Base-by-base conservation (phyloP, 2,797 vertebrate genomes). In the Leuciscus waleckii region DNA sequence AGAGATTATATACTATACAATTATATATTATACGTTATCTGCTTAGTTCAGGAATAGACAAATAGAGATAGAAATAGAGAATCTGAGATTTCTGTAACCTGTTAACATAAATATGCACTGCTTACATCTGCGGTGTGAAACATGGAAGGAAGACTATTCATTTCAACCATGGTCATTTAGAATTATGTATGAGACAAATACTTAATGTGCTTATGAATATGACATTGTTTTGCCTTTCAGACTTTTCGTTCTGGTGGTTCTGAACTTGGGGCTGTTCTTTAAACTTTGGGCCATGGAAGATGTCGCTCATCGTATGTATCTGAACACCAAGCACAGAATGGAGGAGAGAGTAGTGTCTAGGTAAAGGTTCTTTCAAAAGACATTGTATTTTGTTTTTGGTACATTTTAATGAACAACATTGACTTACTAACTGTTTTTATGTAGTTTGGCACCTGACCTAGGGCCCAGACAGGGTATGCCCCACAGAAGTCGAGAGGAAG, bases 281-380 rank as follows among this genome's bases (percentile, higher is more conserved):
- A 99, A 99, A 90, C 89, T 99, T 86, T 98, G 96, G 91, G 97
- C 96, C 83, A 99, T 99, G 93, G 98, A 99, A 91, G 95, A 97
- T n/a, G 95, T 98, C 5, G 97, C 97, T 80, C 97, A 99, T 63
- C 96, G 92, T 51, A 95, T 97, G 92, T 97, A 96, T 84, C 90
- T 95, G 39, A 95, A 86, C 88, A 94, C 95, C 39, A 96, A 94
- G 89, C 92, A 95, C 16, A 93, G 93, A 1, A 89, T 97, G 88
- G 95, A 95, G 89, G 96, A 97, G 89, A 94, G 93, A 88, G 93
- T 84, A 29, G 94, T 96, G 73, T 83, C 94, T 84, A 97, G 96
- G 98, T 99, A 89, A 91, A 94, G 49, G 11, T 39, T 19, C 35
- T 37, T 83, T 76, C 5, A 51, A 63, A 61, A 32, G 39, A 49